Base-by-base conservation (phyloP, 2,888 invertebrate species). In the Drosophila putrida region DNA sequence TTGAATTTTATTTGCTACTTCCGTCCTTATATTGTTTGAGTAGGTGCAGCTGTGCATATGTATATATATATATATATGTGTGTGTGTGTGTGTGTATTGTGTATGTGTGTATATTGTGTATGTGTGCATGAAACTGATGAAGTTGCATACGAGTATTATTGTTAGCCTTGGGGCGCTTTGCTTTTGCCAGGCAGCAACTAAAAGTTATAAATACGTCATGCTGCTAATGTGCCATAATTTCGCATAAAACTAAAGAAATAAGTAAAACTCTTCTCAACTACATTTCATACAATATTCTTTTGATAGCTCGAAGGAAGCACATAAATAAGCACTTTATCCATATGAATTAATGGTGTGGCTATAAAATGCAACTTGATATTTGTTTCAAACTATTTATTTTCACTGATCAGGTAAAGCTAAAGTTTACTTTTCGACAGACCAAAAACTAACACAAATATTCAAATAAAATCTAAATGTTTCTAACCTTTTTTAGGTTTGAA, bases 1-100 rank as follows among this genome's bases (percentile, higher is more conserved):
- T 85, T 85, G 90, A 85, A 85, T 90, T 85, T 85, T 90, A 90
- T 85, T 90, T 85, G 90, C 85, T 75, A 75, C 90, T 86, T 85
- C 84, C 84, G 89, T 77, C 71, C 60, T 71, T 72, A 65, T 85
- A 85, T 82, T 89, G 90, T 89, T 89, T 80, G 74, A 77, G 66
- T 68, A 63, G 55, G 43, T 61, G 75, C 61, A 61, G 49, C 68
- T 63, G 44, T 53, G 44, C 57, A 49, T 47, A 39, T 61, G 59
- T 49, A 50, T 58, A 11, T 27, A 25, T 31, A 6, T 31, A 4
- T 41, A 46, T 20, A 47, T 47, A 6, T 43, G 8, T 55, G 38
- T 51, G 20, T 38, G 15, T 47, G 33, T 57, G 55, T 50, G 25
- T 10, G 15, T 53, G 50, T 44, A n/a, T 57, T 55, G 41, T 6